Evolutionary conservation across 92 coral and sea anemone species (phyloP).

Genomic region (Zoanthus solanderi): DNA sequence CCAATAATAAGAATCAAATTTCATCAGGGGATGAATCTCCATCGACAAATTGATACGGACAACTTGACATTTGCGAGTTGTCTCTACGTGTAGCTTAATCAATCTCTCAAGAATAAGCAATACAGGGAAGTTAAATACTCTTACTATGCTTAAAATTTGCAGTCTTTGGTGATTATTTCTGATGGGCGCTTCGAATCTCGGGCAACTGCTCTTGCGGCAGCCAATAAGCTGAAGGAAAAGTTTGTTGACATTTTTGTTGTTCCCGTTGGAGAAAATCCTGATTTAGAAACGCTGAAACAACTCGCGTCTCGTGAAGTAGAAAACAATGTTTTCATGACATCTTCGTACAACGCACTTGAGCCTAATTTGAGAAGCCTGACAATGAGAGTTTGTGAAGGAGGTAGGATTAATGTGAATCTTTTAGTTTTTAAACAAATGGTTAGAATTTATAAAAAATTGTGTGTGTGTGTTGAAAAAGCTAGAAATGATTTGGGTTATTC

Average conservation of each 20-base stretch:
- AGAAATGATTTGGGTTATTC: too few species aligned
- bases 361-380: conserved; percentile 76
- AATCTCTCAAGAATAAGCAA: too few species aligned
- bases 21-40: too few species aligned
- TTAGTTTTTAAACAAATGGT: too few species aligned
- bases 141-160: background rate
- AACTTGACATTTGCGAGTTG: too few species aligned
- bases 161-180: conserved; percentile 81
- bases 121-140: too few species aligned
- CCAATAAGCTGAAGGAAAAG: conserved; percentile 62
- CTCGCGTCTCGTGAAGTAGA: conserved; percentile 82
- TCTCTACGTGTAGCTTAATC: too few species aligned
- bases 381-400: conserved; percentile 80
- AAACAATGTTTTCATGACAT: conserved; percentile 84
- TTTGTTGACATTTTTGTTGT: conserved; percentile 75
- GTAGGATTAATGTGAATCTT: background rate
- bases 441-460: too few species aligned
- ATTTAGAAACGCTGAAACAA: conserved; percentile 65
- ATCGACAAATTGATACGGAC: too few species aligned
- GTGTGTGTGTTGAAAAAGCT: too few species aligned
- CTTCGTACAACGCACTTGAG: conserved; percentile 76
- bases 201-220: conserved; percentile 47
- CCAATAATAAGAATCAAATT: too few species aligned
- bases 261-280: conserved; percentile 74
- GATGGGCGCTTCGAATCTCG: conserved; percentile 67